phyloP scores from a whole-genome alignment of 2,797 vertebrate genomes.

The Oryzias dopingdopingensis region DNA sequence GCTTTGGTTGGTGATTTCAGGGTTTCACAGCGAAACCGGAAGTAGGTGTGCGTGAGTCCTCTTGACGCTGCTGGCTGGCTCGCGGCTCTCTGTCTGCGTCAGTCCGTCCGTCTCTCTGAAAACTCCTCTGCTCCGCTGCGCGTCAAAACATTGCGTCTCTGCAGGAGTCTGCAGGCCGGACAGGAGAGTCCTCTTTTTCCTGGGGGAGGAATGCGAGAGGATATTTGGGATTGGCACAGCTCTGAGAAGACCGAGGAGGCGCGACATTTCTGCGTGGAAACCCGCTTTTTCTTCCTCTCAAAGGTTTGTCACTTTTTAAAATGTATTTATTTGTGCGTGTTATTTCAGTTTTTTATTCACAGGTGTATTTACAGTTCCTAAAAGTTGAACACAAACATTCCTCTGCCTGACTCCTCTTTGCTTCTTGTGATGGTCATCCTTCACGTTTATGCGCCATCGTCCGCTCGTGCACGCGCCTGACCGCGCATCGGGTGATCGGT shows the following conservation, averaged over 20 bases:
- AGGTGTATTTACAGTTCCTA: too few relatives aligned
- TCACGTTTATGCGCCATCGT: conserved; percentile 61
- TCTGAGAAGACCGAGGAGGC: conserved; percentile 58
- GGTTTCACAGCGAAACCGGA: conserved; percentile 24
- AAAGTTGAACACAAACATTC: too few relatives aligned
- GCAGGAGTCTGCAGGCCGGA: conserved; percentile 56
- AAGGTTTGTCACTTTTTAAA: conserved; percentile 64
- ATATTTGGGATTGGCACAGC: conserved; percentile 59
- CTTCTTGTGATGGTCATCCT: conserved; percentile 35
- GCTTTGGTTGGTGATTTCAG: background rate
- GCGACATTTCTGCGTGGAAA: conserved; percentile 63
- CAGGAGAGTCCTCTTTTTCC: conserved; percentile 40
- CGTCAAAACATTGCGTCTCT: conserved; percentile 78
- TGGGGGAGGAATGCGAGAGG: conserved; percentile 53
- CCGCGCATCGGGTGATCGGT: conserved; percentile 41
- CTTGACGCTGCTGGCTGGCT: conserved; percentile 52
- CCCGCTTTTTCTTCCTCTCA: conserved; percentile 68
- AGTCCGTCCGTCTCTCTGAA: conserved; percentile 58
- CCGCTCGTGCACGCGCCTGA: conserved; percentile 27
- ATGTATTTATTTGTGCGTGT: conserved; percentile 23
- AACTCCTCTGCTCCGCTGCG: conserved; percentile 66
- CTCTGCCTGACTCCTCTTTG: too few relatives aligned
- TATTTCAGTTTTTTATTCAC: conserved; percentile 12
- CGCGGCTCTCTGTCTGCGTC: conserved; percentile 29
- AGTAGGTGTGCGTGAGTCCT: conserved; percentile 3